Evolutionary conservation across 2,888 invertebrate genomes (phyloP).

Genomic region (Leptodirus hochenwartii): DNA sequence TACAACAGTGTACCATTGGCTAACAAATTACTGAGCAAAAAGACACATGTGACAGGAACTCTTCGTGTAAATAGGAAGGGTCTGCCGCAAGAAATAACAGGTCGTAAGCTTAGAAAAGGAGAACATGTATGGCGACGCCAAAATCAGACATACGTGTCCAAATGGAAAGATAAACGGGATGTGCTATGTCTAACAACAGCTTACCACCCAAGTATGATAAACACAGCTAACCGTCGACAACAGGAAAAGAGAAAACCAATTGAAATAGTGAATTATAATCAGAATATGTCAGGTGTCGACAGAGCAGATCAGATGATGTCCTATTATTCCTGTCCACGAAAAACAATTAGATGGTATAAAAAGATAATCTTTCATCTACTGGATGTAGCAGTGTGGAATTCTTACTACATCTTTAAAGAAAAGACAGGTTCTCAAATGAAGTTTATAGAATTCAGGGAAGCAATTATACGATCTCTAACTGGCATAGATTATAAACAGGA

Average conservation of each 20-base stretch:
- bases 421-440: constrained; percentile 13
- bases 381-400: constrained; percentile 17
- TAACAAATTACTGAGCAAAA: constrained; percentile 12
- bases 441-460: constrained; percentile 13
- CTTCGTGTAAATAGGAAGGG: constrained; percentile 12
- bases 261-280: constrained; percentile 15
- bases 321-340: constrained; percentile 18
- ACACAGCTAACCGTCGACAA: constrained; percentile 10
- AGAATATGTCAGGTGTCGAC: constrained; percentile 16
- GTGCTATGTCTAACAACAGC: constrained; percentile 13
- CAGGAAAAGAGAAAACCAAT: constrained; percentile 14
- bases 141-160: constrained; percentile 11
- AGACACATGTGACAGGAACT: constrained; percentile 14
- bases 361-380: constrained; percentile 18
- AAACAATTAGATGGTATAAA: constrained; percentile 19
- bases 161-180: constrained; percentile 13
- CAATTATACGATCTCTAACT: constrained; percentile 13
- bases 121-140: constrained; percentile 12
- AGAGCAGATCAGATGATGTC: constrained; percentile 18
- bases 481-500: constrained; percentile 13
- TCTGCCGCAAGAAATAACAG: constrained; percentile 12
- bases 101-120: constrained; percentile 12
- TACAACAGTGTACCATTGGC: constrained; percentile 14
- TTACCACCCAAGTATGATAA: constrained; percentile 12
- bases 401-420: constrained; percentile 15